Evolutionary conservation across 2,888 invertebrate genomes (phyloP).

Genomic region (Mesorhabditis spiculigera): DNA sequence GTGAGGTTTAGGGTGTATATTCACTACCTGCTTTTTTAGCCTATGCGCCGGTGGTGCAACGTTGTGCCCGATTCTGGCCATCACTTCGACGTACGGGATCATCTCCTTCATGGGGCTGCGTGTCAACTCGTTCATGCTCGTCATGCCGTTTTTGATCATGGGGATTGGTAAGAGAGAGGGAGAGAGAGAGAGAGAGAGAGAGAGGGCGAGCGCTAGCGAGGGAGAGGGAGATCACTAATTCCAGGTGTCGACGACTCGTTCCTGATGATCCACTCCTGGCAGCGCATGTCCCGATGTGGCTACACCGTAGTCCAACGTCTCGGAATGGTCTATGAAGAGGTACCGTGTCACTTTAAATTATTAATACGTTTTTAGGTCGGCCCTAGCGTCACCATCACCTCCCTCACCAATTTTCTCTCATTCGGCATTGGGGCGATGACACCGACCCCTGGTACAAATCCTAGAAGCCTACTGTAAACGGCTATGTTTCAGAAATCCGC

Average conservation of each 20-base stretch:
- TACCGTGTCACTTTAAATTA: neutral
- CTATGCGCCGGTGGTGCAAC: conserved; percentile 40
- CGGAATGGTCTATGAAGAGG: conserved; percentile 49
- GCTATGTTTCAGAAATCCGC: conserved; percentile 43
- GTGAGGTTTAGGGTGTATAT: conserved; percentile 18
- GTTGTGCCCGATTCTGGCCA: conserved; percentile 51
- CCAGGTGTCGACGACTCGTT: conserved; percentile 52
- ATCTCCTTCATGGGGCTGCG: conserved; percentile 42
- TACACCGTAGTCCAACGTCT: conserved; percentile 32
- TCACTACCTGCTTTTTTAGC: conserved; percentile 17
- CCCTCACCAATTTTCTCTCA: conserved; percentile 56
- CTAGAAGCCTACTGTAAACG: neutral
- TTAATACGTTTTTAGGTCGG: conserved; percentile 30
- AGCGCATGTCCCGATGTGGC: conserved; percentile 35
- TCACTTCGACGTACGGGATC: conserved; percentile 50
- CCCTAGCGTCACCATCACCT: conserved; percentile 56
- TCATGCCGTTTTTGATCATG: conserved; percentile 56
- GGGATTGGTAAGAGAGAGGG: conserved; percentile 48
- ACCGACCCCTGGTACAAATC: conserved; percentile 50
- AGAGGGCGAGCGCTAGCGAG: neutral
- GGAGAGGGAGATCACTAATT: conserved; percentile 14
- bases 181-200: conserved; percentile 15
- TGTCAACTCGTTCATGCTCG: conserved; percentile 55
- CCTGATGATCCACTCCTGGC: conserved; percentile 55
- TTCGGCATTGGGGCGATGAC: conserved; percentile 56